phyloP scores from a whole-genome alignment of 2,113 vertebrate genomes.

The Sturnira hondurensis region DNA sequence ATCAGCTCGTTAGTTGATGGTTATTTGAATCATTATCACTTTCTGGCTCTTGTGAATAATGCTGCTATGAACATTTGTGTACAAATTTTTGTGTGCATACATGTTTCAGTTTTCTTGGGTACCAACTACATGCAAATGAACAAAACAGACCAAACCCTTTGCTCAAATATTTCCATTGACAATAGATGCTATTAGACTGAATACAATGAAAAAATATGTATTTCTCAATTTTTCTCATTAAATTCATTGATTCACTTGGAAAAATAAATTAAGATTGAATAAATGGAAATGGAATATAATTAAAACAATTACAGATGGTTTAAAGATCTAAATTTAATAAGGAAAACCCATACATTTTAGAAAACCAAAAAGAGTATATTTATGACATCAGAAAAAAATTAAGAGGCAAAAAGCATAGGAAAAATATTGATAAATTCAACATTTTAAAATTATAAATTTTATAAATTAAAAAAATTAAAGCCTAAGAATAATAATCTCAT shows the following conservation, averaged over 20 bases:
- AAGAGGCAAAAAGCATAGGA: background rate
- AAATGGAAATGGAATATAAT: background rate
- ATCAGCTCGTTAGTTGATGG: background rate
- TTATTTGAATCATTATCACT: background rate
- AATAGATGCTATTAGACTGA: background rate
- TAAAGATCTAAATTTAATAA: slow-evolving; percentile 7
- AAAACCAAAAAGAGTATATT: background rate
- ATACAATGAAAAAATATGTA: background rate
- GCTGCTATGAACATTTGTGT: background rate
- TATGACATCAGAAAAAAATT: background rate
- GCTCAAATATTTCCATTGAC: background rate
- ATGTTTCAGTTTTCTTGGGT: background rate
- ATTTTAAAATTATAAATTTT: background rate
- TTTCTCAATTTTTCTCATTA: background rate
- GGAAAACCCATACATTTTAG: background rate
- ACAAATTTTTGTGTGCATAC: background rate
- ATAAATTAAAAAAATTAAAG: background rate
- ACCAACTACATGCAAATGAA: background rate
- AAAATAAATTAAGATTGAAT: background rate
- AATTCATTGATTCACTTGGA: background rate
- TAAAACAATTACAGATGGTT: background rate
- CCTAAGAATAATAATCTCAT: background rate
- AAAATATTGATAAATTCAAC: background rate
- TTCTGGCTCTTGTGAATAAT: background rate
- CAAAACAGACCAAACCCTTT: background rate